Evolutionary conservation across 2,797 vertebrate genomes (phyloP).

Genomic region (Bovichtus diacanthus): DNA sequence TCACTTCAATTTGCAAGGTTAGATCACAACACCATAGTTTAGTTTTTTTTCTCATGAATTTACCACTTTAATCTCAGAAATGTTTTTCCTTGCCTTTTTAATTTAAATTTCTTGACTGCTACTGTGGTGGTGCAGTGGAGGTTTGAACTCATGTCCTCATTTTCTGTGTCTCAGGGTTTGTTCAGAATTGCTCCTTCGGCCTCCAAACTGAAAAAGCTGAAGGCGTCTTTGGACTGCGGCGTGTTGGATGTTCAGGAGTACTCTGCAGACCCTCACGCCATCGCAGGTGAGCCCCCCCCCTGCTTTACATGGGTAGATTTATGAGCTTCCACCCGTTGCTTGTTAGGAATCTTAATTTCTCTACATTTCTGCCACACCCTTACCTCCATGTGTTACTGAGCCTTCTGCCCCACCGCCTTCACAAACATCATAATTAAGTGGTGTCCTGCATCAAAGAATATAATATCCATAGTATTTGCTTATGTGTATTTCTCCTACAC

Average conservation of each 20-base stretch:
- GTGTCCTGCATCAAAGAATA: background rate
- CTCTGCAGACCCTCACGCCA: conserved; percentile 95
- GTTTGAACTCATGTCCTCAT: background rate
- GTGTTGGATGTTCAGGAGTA: conserved; percentile 97
- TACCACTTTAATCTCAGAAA: no score
- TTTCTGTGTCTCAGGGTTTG: conserved; percentile 86
- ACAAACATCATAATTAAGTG: conserved; percentile 1
- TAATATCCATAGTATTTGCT: background rate
- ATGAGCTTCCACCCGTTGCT: background rate
- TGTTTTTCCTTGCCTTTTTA: background rate
- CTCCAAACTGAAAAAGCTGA: conserved; percentile 98
- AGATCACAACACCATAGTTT: no score
- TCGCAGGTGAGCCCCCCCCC: conserved; percentile 87
- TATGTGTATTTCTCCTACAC: conserved; percentile 5
- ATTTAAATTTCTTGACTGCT: background rate
- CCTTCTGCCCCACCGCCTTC: conserved; percentile 1
- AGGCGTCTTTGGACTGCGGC: conserved; percentile 96
- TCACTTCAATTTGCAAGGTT: no score
- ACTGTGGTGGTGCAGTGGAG: background rate
- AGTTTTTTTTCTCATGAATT: no score
- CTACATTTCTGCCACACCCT: background rate
- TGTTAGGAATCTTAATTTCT: conserved; percentile 19
- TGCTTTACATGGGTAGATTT: background rate
- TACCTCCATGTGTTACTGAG: background rate
- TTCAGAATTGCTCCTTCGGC: conserved; percentile 97